Evolutionary conservation across 2,113 vertebrate genomes (phyloP).

Genomic region (Orientallactaga bullata): DNA sequence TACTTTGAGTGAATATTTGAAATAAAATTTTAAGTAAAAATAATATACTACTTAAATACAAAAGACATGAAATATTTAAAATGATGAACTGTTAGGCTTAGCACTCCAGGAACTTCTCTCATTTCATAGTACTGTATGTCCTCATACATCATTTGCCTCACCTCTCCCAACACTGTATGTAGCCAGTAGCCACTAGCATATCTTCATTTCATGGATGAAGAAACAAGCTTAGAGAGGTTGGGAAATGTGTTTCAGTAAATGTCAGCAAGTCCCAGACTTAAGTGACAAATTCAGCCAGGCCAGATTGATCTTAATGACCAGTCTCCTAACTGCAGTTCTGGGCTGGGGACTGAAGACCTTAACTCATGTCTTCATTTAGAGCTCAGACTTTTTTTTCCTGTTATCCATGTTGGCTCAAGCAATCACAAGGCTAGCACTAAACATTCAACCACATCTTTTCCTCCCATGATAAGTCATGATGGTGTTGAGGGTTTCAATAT

Average conservation of each 20-base stretch:
- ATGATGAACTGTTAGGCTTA: background rate
- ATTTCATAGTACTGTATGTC: background rate
- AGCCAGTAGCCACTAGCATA: background rate
- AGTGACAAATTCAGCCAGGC: background rate
- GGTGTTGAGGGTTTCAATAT: no score
- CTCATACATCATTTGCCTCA: background rate
- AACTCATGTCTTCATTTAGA: background rate
- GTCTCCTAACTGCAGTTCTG: background rate
- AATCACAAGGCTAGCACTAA: background rate
- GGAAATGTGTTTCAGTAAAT: background rate
- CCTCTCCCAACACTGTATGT: background rate
- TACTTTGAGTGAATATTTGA: background rate
- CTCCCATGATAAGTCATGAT: no score
- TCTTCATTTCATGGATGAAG: background rate
- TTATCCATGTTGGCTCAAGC: background rate
- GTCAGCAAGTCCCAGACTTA: background rate
- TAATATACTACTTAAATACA: background rate
- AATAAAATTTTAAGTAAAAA: background rate
- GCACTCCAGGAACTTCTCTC: background rate
- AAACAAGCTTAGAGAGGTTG: background rate
- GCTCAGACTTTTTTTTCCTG: background rate
- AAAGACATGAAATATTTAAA: constrained; percentile 6
- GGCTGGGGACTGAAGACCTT: background rate
- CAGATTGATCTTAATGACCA: background rate
- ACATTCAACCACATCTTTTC: no score